These are phyloP conservation scores for Leucania comma DNA, from an alignment of 2,888 invertebrate genomes.

Conservation along the genomic window DNA sequence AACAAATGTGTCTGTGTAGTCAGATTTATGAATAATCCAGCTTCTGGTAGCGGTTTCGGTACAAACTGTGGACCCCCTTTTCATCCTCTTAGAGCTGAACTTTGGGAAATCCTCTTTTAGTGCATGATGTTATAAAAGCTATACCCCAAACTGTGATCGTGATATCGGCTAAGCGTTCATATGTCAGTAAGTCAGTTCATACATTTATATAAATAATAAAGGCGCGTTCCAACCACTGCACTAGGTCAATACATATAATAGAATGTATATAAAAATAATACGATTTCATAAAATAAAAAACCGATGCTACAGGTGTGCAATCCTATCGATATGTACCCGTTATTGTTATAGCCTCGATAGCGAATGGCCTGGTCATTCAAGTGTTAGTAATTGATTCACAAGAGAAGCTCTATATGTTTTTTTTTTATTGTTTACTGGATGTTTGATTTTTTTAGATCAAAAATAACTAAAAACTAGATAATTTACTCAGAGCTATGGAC, in stretches of 20 bases:
- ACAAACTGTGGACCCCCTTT: too few relatives aligned
- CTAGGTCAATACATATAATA: slow-evolving; percentile 20
- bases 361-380: slow-evolving; percentile 27
- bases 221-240: not conserved
- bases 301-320: not conserved
- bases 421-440: slow-evolving; percentile 2
- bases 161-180: too few relatives aligned
- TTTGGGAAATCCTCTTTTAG: too few relatives aligned
- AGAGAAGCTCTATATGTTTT: slow-evolving; percentile 14
- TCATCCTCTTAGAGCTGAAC: too few relatives aligned
- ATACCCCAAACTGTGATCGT: too few relatives aligned
- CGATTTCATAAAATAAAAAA: not conserved
- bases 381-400: slow-evolving; percentile 38
- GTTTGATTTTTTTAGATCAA: too few relatives aligned
- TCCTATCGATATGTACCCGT: not conserved
- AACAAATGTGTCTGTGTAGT: too few relatives aligned
- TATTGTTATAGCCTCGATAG: not conserved
- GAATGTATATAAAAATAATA: not conserved
- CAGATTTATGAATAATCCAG: too few relatives aligned
- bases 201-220: not conserved
- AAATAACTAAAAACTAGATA: too few relatives aligned
- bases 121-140: too few relatives aligned
- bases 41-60: too few relatives aligned
- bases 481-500: too few relatives aligned
- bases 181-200: not conserved